A percentile compares a stretch with the other conserved stretches of the same genome.
These are phyloP conservation scores for Sander lucioperca DNA, from an alignment of 2,113 vertebrate species.

Conservation along the genomic window DNA sequence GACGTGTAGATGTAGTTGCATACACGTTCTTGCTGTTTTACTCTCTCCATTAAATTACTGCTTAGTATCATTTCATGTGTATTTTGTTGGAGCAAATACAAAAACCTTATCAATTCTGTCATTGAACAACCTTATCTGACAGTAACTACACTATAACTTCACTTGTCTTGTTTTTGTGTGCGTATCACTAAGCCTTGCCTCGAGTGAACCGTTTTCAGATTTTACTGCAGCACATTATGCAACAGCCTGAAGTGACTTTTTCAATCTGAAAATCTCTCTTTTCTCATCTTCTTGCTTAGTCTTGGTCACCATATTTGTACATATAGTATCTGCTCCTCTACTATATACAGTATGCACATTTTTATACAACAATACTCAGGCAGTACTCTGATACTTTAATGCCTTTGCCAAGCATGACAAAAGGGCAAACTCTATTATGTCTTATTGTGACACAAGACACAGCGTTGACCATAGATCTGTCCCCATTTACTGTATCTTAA, in stretches of 20 bases:
- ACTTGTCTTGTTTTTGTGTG: conserved; percentile 4
- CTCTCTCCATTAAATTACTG: conserved; percentile 1
- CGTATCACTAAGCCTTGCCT: conserved; percentile 19
- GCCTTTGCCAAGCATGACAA: not conserved
- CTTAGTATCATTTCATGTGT: conserved; percentile 33
- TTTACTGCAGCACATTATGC: conserved; percentile 58
- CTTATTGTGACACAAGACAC: not conserved
- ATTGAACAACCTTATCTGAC: conserved; percentile 16
- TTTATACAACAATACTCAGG: not conserved
- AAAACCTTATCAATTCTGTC: conserved; percentile 9
- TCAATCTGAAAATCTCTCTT: conserved; percentile 5
- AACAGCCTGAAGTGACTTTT: conserved; percentile 46
- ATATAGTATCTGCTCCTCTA: not conserved
- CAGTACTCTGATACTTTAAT: too few relatives aligned
- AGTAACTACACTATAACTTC: conserved; percentile 23
- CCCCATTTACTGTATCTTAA: not conserved
- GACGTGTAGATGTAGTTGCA: conserved; percentile 37
- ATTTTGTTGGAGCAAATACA: conserved; percentile 25
- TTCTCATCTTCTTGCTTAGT: not conserved
- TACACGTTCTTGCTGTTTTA: not conserved
- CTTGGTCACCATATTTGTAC: not conserved
- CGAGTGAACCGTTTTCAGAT: conserved; percentile 49
- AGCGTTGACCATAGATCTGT: not conserved
- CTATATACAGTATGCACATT: not conserved
- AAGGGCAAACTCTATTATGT: not conserved